Base-by-base conservation (phyloP, 1,140 invertebrate genomes). In the Helicoverpa zea region DNA sequence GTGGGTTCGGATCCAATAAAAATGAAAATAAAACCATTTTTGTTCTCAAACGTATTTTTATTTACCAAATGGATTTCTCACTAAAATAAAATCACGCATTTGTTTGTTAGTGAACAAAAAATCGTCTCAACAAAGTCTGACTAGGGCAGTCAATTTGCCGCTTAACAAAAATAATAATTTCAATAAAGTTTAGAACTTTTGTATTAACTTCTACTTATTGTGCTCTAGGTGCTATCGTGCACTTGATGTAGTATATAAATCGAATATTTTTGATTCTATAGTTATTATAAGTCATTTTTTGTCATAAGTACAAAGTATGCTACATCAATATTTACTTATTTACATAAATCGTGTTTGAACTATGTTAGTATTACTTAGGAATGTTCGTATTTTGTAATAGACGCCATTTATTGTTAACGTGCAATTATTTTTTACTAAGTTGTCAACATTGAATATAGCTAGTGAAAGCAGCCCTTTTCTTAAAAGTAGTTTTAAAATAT, bases 51-150 rank as follows among this genome's bases (percentile, higher is more conserved):
- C 83, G 79, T 86, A 73, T 84, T 90, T 68, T 90, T 90, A 89
- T 89, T 91, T 84, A 85, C 58, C 81, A 90, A 88, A 83, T 81
- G 77, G 83, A 83, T 84, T 49, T 90, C 87, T 91, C 87, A 89
- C 87, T 91, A 90, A 91, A 88, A 90, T 87, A 84, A 89, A 90
- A 92, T 92, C 90, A 92, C 90, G 70, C 84, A 82, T 87, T 82
- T 83, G 52, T 81, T 87, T 83, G 83, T 78, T 74, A 72, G 70
- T 68, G 73, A 80, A 83, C 61, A 83, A 64, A 79, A 79, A 82
- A 76, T 52, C 56, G 75, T 23, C 47, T 72, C 80, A 87, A 88
- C 81, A 85, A 85, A 83, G 83, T 82, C 81, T 88, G 90, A 90
- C 90, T 91, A 90, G 90, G 84, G 80, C 77, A 88, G 83, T 87